Conservation (phyloP, 1,140 invertebrate species). For the Anthonomus grandis region DNA sequence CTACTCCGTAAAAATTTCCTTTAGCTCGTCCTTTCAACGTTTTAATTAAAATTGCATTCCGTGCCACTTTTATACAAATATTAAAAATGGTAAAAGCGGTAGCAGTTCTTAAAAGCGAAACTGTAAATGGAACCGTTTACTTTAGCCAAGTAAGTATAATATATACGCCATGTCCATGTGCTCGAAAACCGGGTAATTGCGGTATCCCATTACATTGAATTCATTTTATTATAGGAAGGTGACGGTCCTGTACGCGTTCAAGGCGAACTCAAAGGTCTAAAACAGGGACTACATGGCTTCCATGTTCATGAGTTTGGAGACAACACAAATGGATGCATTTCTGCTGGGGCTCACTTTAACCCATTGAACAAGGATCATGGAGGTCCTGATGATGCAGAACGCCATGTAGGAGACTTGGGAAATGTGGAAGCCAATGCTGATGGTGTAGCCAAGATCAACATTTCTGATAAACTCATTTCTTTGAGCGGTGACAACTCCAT, state of each 20-base stretch:
- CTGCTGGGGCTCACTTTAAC: conserved; percentile 95
- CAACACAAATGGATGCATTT: conserved; percentile 93
- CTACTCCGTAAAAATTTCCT: too few species aligned
- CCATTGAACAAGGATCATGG: conserved; percentile 83
- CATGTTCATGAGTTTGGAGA: conserved; percentile 98
- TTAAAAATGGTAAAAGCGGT: conserved; percentile 65
- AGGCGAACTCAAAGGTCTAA: conserved; percentile 69
- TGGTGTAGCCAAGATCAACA: conserved; percentile 75
- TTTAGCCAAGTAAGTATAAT: conserved; percentile 66
- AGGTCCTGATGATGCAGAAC: conserved; percentile 65
- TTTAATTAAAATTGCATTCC: too few species aligned
- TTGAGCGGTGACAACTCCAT: conserved; percentile 75
- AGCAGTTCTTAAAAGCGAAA: conserved; percentile 78
- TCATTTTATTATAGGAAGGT: conserved; percentile 48
- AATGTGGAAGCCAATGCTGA: conserved; percentile 74
- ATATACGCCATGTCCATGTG: not conserved
- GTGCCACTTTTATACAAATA: too few species aligned
- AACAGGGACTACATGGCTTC: conserved; percentile 80
- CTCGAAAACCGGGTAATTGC: not conserved
- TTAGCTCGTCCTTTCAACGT: too few species aligned
- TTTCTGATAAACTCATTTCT: conserved; percentile 70
- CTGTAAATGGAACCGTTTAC: conserved; percentile 71
- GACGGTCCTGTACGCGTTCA: conserved; percentile 60
- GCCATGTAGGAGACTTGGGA: conserved; percentile 91
- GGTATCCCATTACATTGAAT: too few species aligned